Conservation (phyloP, 2,888 invertebrate genomes). For the Chalcosyrphus nemorum region DNA sequence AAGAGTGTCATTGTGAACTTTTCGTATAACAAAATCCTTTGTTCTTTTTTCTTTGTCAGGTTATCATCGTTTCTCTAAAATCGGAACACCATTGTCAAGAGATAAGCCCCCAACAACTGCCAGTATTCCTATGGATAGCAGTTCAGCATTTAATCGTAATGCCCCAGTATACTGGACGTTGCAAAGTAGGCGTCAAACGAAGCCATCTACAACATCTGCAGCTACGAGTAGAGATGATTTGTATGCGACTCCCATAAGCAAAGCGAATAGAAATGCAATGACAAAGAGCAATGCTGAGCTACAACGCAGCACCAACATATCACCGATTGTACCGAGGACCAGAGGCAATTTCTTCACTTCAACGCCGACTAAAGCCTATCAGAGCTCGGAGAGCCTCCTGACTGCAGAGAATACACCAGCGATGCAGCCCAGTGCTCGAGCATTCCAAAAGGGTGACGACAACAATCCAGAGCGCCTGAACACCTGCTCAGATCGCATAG, state of each 20-base stretch:
- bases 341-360: conserved; percentile 86
- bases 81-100: conserved; percentile 24
- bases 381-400: conserved; percentile 57
- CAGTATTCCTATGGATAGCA: conserved; percentile 48
- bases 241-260: conserved; percentile 81
- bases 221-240: conserved; percentile 80
- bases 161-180: conserved; percentile 85
- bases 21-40: not conserved
- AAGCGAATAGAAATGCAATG: conserved; percentile 76
- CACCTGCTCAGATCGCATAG: conserved; percentile 86
- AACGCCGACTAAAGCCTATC: conserved; percentile 84
- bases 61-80: conserved; percentile 86
- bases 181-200: conserved; percentile 81
- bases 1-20: not conserved
- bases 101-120: conserved; percentile 51
- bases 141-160: conserved; percentile 81
- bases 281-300: conserved; percentile 59
- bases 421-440: conserved; percentile 77
- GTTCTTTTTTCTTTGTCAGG: conserved; percentile 82
- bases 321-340: conserved; percentile 87
- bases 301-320: conserved; percentile 82
- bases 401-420: conserved; percentile 75
- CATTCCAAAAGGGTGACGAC: conserved; percentile 77
- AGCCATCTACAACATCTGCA: conserved; percentile 73
- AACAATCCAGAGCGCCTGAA: conserved; percentile 80